Evolutionary conservation across 2,113 vertebrate species (phyloP).

Genomic region (Alosa alosa): DNA sequence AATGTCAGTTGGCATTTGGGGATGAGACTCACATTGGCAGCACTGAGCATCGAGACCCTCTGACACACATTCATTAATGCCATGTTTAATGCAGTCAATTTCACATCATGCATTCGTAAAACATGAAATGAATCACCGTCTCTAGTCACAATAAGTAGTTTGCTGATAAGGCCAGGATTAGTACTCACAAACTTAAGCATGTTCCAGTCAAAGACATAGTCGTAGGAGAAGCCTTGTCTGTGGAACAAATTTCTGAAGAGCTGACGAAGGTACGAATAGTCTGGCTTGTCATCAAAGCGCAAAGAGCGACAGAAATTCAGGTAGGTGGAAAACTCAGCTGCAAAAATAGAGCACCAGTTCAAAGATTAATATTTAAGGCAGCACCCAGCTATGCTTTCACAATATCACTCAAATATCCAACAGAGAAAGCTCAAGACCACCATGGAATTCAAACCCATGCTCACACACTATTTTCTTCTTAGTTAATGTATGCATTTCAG

Average conservation of each 20-base stretch:
- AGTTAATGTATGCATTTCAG: background rate
- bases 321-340: conserved; percentile 96
- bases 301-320: conserved; percentile 97
- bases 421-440: background rate
- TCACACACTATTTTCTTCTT: background rate
- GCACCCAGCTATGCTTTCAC: background rate
- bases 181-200: conserved; percentile 98
- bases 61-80: background rate
- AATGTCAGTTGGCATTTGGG: background rate
- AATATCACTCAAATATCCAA: background rate
- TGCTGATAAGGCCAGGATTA: background rate
- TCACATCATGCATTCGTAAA: background rate
- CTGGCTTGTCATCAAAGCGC: conserved; percentile 96
- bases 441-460: background rate
- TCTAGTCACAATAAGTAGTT: background rate
- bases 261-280: conserved; percentile 95
- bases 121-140: background rate
- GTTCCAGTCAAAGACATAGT: conserved; percentile 98
- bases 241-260: conserved; percentile 98
- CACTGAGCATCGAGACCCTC: background rate
- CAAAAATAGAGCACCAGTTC: background rate
- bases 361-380: background rate
- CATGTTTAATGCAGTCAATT: background rate
- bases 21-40: background rate
- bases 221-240: conserved; percentile 94